Evolutionary conservation across 2,113 vertebrate genomes (phyloP).

Genomic region (Pogona vitticeps): DNA sequence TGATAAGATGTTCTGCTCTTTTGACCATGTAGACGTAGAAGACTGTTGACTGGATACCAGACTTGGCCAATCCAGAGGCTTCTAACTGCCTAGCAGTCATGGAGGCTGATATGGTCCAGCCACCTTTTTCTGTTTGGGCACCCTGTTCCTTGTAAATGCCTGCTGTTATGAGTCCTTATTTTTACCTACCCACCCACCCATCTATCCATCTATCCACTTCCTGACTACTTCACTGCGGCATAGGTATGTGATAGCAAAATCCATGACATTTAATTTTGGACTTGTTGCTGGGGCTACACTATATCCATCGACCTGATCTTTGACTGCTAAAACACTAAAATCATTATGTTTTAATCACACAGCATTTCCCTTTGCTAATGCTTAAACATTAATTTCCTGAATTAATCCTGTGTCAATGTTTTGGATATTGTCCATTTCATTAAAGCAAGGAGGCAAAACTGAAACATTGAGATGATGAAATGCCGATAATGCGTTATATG

Average conservation of each 20-base stretch:
- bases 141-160: not conserved
- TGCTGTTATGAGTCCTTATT: not conserved
- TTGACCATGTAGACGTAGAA: not conserved
- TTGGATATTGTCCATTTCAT: constrained; percentile 38
- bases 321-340: not conserved
- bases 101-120: not conserved
- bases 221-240: not conserved
- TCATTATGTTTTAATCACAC: constrained; percentile 1
- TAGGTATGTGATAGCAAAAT: not conserved
- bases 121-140: not conserved
- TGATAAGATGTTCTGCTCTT: not conserved
- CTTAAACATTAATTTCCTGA: constrained; percentile 19
- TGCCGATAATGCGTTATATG: constrained; percentile 26
- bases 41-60: not conserved
- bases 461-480: constrained; percentile 21
- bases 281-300: not conserved
- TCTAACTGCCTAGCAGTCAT: not conserved
- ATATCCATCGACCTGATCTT: not conserved
- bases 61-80: not conserved
- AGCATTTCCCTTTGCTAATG: constrained; percentile 14
- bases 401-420: constrained; percentile 19
- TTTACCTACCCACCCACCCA: too few species aligned
- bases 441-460: not conserved
- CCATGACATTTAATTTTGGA: not conserved
- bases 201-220: too few species aligned